A percentile compares a stretch with the other conserved stretches of the same genome.
Evolutionary conservation across 2,797 vertebrate genomes (phyloP).

Genomic region (Ara ararauna): DNA sequence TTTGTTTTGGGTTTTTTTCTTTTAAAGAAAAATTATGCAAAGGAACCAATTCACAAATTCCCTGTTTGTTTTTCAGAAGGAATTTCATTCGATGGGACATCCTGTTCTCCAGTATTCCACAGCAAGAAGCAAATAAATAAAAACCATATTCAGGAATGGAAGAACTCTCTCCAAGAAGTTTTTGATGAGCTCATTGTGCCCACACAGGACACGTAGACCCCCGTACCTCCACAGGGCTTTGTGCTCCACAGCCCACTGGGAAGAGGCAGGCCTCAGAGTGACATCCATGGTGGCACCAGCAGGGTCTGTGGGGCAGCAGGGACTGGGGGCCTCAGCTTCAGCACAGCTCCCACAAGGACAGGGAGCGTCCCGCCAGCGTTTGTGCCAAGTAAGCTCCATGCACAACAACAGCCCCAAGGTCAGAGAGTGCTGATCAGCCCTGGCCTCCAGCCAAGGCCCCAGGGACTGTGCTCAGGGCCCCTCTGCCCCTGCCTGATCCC

Average conservation of each 20-base stretch:
- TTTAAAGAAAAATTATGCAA: background rate
- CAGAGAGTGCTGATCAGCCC: constrained; percentile 37
- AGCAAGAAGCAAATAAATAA: background rate
- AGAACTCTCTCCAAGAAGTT: background rate
- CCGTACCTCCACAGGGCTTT: background rate
- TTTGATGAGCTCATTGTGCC: background rate
- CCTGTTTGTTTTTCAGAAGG: background rate
- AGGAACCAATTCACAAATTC: background rate
- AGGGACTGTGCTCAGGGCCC: background rate
- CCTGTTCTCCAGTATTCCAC: background rate
- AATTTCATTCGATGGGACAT: background rate
- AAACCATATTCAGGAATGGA: background rate
- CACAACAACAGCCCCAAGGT: background rate
- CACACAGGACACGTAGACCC: rapidly evolving
- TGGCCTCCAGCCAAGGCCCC: background rate
- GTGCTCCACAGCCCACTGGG: background rate
- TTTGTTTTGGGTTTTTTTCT: background rate
- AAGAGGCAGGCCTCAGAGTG: background rate
- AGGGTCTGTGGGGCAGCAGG: background rate
- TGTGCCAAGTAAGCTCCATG: background rate
- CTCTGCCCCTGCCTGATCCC: background rate
- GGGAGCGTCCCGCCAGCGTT: background rate
- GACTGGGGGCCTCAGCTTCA: background rate
- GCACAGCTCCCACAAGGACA: background rate
- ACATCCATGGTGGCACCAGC: too few relatives aligned